Evolutionary conservation across 2,113 vertebrate genomes (phyloP), one percentile per base, ranked within the genome.

Genomic region (Dissostichus mawsoni): DNA sequence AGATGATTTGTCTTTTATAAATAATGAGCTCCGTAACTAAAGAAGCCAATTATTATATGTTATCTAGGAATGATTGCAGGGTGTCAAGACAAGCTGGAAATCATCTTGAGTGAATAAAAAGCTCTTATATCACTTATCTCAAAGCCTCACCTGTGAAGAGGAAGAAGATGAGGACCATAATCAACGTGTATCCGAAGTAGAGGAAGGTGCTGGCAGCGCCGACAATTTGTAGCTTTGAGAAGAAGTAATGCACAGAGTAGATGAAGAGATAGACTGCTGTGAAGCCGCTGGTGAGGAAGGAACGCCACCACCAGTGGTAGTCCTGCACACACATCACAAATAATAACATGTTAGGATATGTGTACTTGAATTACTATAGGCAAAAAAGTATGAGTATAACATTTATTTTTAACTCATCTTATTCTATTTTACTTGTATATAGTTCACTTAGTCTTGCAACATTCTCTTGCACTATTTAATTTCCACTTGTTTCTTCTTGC

Each of bases 261-360:
- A 99, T 94, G 61, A 99, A 95, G 85, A 99, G 96, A 82, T 99
- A 99, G 48, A 97, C 96, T 4, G 98, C 98, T 13, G 98, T 99
- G 89, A 99, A 99, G 80, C 98, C 97, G 17, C 98, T 99, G 51
- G 98, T 99, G 75, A 99, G 96, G 94, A 99, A 99, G 1, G 98
- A 98, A 33, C 98, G 96, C 98, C 98, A 99, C 89, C 98, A 98
- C 98, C 98, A 99, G 74, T 99, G 97, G 80, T 99, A 99, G 90
- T 99, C 98, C 98, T 99, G 83, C 29, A 81, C 33, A 89, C 18
- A 69, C 4, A 57, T 18, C 12, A 17, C 3, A 69, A 1, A 3
- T 1, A 7, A 77, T 23, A 23, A 48, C 11, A 33, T 8, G 10
- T 71, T 47, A 83, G 50, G 47, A 70, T 3, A 20, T 7, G 0